Percentiles rank a stretch among this genome's conserved stretches.
These are phyloP conservation scores for Xiphophorus hellerii DNA, from an alignment of 2,113 vertebrate genomes.

Conservation along the genomic window DNA sequence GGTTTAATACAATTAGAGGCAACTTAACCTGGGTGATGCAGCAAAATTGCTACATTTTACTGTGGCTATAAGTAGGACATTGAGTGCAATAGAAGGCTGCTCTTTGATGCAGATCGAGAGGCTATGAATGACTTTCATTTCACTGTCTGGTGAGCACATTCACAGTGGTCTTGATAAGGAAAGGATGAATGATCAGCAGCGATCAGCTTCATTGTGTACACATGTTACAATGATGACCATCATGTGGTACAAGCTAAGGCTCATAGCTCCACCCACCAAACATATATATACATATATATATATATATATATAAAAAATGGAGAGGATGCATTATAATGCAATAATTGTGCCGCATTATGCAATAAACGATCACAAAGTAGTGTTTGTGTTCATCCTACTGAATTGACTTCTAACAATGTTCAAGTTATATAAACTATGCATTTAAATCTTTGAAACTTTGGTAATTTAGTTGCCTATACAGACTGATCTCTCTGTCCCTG, in stretches of 20 bases:
- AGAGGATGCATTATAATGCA: no score
- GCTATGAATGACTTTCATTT: conserved; percentile 76
- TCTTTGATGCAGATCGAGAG: conserved; percentile 57
- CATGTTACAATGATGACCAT: conserved; percentile 22
- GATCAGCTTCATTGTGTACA: conserved; percentile 39
- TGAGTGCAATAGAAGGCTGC: conserved; percentile 48
- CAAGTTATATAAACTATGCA: no score
- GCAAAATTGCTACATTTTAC: conserved; percentile 68
- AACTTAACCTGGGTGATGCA: conserved; percentile 68
- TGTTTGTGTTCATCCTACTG: no score
- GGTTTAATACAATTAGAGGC: conserved; percentile 70
- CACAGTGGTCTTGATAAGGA: conserved; percentile 58
- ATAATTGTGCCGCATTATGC: no score
- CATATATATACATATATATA: no score
- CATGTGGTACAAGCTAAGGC: conserved; percentile 12
- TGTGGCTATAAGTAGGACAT: conserved; percentile 59
- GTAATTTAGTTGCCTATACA: no score
- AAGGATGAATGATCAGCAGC: conserved; percentile 22
- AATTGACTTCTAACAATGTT: no score
- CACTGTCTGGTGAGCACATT: conserved; percentile 72
- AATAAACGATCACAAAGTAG: no score
- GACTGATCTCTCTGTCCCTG: no score
- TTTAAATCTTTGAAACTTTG: no score
- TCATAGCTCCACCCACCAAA: no score
- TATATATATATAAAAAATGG: no score